These are phyloP conservation scores for Phoenoteleia sp. DNA, from an alignment of 2,888 invertebrate genomes.

Conservation along the genomic window DNA sequence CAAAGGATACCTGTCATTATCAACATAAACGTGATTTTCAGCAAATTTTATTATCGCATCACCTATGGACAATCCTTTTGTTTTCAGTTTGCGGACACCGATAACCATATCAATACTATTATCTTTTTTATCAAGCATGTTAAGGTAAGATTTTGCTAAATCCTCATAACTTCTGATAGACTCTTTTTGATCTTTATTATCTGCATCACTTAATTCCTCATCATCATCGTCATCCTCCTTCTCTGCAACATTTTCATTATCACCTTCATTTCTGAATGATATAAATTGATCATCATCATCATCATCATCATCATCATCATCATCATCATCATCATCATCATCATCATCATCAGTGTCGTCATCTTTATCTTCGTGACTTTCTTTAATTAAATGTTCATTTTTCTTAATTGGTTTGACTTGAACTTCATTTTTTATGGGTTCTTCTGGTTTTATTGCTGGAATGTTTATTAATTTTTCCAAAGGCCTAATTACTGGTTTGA, in stretches of 20 bases:
- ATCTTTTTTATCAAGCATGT: conserved; percentile 18
- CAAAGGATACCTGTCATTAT: not conserved
- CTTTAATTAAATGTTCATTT: not conserved
- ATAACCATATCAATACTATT: conserved; percentile 21
- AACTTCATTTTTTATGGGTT: not conserved
- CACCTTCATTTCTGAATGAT: not conserved
- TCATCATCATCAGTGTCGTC: no score
- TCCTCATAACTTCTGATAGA: not conserved
- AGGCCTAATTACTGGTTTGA: conserved; percentile 1
- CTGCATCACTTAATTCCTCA: no score
- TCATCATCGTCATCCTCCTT: not conserved
- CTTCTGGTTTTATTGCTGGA: not conserved
- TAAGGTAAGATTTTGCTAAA: not conserved
- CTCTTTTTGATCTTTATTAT: not conserved
- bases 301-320: not conserved
- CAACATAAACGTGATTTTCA: not conserved
- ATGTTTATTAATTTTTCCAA: conserved; percentile 2
- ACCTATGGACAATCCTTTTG: conserved; percentile 17
- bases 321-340: no score
- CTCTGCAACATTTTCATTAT: not conserved
- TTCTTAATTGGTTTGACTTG: no score
- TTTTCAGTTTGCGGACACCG: conserved; percentile 33
- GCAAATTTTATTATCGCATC: not conserved
- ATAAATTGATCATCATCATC: not conserved
- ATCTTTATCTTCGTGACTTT: not conserved